Evolutionary conservation across 1,140 invertebrate species (phyloP), one percentile per base, ranked within the genome.

Genomic region (Thaumatotibia leucotreta): DNA sequence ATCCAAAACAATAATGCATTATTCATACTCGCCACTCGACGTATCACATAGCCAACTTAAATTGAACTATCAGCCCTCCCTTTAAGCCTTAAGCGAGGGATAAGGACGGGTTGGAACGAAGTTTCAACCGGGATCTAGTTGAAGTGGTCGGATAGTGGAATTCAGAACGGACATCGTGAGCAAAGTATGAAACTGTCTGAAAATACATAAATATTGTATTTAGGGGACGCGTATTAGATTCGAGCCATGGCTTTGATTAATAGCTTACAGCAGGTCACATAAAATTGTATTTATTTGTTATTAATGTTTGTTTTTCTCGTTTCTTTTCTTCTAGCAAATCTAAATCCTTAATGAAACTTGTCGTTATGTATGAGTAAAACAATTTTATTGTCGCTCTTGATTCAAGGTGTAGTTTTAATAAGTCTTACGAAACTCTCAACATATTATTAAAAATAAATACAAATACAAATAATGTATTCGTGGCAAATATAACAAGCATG

Each of bases 1-100:
- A 89, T 91, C 86, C 84, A 86, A 91, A 91, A 91, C 88, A 91
- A 91, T 89, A 91, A 91, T 91, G 85, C 88, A 91, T 91, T 89
- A 91, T 91, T 91, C 88, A 91, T 91, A 89, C 79, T 86, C 79
- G 79, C 79, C 79, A 77, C 81, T 82, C 75, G 71, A 77, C 75
- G 77, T 84, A 79, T 74, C 67, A 69, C 64, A 49, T 61, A 61
- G 64, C 87, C 85, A 84, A 50, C 66, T 22, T 80, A 82, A 67
- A 63, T n/a, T 69, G 80, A 83, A 1, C 80, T 70, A 63, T 50
- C 63, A 31, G 54, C 66, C 68, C 62, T 65, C 72, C 33, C 32
- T 64, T 54, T 70, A 20, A 11, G 69, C 62, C 62, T 66, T 68
- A 63, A 69, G 74, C 80, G 68, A 75, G 73, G 67, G 72, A 61